phyloP scores from a whole-genome alignment of 2,797 vertebrate species.

The Phataginus tetradactyla region DNA sequence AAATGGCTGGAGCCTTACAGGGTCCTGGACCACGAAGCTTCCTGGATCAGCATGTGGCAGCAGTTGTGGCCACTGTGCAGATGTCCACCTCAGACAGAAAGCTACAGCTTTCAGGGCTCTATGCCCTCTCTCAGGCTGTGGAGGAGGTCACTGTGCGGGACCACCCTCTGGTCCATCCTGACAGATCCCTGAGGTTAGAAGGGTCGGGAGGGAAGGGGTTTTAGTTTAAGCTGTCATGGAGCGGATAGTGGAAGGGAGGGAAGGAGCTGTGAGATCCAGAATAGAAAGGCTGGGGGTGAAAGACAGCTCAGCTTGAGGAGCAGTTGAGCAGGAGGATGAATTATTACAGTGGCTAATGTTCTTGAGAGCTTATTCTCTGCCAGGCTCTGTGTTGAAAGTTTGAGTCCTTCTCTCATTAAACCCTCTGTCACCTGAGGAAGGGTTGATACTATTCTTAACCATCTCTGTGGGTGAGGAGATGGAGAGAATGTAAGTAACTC shows the following conservation, averaged over 20 bases:
- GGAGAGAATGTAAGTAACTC: neutral
- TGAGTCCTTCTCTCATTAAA: neutral
- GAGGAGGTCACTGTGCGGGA: conserved; percentile 85
- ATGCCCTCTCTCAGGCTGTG: conserved; percentile 88
- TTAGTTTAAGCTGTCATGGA: neutral
- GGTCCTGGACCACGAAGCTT: conserved; percentile 87
- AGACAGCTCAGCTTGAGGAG: neutral
- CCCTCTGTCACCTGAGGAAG: neutral
- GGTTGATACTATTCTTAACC: neutral
- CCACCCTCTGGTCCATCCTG: conserved; percentile 76
- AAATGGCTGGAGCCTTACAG: conserved; percentile 87
- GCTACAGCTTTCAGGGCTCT: conserved; percentile 90
- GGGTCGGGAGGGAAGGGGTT: neutral
- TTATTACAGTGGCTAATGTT: neutral
- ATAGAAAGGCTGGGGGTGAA: neutral
- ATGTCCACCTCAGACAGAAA: conserved; percentile 85
- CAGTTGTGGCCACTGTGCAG: conserved; percentile 89
- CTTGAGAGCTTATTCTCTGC: neutral
- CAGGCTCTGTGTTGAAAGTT: neutral
- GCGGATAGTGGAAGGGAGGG: neutral
- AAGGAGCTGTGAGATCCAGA: neutral
- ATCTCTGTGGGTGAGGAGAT: neutral
- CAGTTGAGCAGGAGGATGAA: neutral
- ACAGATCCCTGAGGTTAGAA: conserved; percentile 77
- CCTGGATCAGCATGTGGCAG: conserved; percentile 86